These are phyloP conservation scores for Itoplectis maculator DNA, from an alignment of 2,888 invertebrate genomes.

Conservation along the genomic window DNA sequence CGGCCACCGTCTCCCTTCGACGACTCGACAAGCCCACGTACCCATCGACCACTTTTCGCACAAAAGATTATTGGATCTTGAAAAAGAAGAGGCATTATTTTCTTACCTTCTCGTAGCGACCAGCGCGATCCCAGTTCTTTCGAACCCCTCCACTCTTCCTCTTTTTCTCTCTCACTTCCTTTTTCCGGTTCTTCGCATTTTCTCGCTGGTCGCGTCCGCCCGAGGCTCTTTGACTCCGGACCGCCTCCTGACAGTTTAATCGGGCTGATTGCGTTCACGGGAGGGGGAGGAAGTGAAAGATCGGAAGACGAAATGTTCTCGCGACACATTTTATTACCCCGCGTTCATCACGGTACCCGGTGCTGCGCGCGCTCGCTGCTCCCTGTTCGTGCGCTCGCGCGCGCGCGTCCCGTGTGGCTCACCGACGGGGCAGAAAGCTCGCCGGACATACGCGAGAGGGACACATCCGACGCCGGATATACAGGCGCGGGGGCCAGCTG, in stretches of 20 bases:
- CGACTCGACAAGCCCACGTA: too few relatives aligned
- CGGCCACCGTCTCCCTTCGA: too few relatives aligned
- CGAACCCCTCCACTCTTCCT: too few relatives aligned
- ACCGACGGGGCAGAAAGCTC: conserved; percentile 35
- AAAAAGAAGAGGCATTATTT: too few relatives aligned
- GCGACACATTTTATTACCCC: conserved; percentile 62
- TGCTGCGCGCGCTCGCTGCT: not conserved
- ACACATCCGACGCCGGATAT: conserved; percentile 3
- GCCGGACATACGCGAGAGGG: conserved; percentile 11
- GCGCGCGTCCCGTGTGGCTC: not conserved
- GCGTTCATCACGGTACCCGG: conserved; percentile 55
- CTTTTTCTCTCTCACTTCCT: not conserved
- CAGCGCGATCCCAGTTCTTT: too few relatives aligned
- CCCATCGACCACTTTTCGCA: too few relatives aligned
- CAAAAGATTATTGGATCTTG: too few relatives aligned
- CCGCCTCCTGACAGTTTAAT: conserved; percentile 30
- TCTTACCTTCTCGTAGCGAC: too few relatives aligned
- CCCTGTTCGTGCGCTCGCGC: not conserved
- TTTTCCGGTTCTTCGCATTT: not conserved
- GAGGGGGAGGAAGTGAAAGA: conserved; percentile 37
- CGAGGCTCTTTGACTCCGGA: conserved; percentile 2
- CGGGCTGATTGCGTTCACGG: conserved; percentile 43
- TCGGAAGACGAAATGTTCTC: conserved; percentile 48
- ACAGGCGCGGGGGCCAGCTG: conserved; percentile 38
- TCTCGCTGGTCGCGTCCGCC: not conserved